A percentile compares a stretch with the other conserved stretches of the same genome.
Evolutionary conservation across 2,113 vertebrate species (phyloP).

Genomic region (Albula glossodonta): DNA sequence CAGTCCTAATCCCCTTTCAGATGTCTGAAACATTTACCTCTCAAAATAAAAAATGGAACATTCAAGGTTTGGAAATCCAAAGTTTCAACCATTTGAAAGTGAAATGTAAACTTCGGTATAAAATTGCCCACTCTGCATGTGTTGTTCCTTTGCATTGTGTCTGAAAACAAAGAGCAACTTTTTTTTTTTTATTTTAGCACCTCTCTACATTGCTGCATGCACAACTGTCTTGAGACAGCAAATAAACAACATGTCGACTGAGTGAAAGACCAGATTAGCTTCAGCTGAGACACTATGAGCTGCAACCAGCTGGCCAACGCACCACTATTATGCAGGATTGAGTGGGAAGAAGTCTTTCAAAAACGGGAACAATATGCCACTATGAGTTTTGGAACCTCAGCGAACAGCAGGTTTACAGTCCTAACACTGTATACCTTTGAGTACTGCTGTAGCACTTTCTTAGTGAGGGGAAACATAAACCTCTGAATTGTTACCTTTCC

Average conservation of each 20-base stretch:
- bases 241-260: background rate
- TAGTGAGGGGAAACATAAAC: background rate
- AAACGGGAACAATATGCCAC: background rate
- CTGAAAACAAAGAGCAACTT: background rate
- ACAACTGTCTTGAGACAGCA: too few relatives aligned
- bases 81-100: background rate
- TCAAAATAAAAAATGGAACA: background rate
- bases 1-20: too few relatives aligned
- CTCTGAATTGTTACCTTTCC: background rate
- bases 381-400: background rate
- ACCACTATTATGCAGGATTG: background rate
- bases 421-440: background rate
- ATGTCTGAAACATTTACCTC: too few relatives aligned
- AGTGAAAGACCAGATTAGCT: background rate
- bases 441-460: background rate
- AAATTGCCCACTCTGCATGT: background rate
- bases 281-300: background rate
- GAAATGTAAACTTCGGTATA: background rate
- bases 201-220: background rate
- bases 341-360: background rate
- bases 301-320: background rate
- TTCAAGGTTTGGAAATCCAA: background rate
- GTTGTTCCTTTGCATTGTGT: background rate
- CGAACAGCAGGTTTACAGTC: too few relatives aligned
- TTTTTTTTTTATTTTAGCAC: background rate